A percentile compares a stretch with the other conserved stretches of the same genome.
phyloP scores from a whole-genome alignment of 2,113 vertebrate species.

The Eublepharis macularius region DNA sequence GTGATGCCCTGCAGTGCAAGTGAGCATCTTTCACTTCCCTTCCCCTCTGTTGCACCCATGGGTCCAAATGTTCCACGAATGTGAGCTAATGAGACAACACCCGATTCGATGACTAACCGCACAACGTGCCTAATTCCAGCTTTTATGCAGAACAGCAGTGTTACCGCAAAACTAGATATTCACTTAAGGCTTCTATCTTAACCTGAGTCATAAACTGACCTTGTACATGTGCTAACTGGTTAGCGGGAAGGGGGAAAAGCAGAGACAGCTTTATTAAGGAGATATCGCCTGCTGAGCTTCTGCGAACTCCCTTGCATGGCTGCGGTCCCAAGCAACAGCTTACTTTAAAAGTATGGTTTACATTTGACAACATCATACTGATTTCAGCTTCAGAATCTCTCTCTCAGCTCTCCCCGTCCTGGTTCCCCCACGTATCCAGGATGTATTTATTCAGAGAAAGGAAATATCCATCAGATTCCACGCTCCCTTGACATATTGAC shows the following conservation, averaged over 20 bases:
- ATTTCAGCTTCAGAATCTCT: background rate
- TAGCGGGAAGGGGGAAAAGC: background rate
- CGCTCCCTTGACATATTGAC: background rate
- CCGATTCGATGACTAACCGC: no score
- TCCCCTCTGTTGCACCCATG: no score
- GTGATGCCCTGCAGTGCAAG: no score
- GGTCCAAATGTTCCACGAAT: no score
- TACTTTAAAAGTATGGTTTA: background rate
- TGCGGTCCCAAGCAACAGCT: background rate
- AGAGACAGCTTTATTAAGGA: background rate
- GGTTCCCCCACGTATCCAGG: background rate
- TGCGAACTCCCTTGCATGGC: background rate
- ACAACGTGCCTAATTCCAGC: no score
- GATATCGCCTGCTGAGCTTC: background rate
- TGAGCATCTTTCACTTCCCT: no score
- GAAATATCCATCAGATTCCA: accelerated
- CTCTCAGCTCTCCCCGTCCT: background rate
- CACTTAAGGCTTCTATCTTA: no score
- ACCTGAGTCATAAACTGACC: background rate
- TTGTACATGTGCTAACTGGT: background rate
- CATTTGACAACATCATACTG: background rate
- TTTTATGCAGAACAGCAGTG: no score
- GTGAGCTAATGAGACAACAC: no score
- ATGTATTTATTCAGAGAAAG: background rate
- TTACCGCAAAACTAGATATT: no score